Percentiles rank a stretch among this genome's conserved stretches.
Evolutionary conservation across 2,888 invertebrate species (phyloP).

Genomic region (Polydrusus pterygomalis): DNA sequence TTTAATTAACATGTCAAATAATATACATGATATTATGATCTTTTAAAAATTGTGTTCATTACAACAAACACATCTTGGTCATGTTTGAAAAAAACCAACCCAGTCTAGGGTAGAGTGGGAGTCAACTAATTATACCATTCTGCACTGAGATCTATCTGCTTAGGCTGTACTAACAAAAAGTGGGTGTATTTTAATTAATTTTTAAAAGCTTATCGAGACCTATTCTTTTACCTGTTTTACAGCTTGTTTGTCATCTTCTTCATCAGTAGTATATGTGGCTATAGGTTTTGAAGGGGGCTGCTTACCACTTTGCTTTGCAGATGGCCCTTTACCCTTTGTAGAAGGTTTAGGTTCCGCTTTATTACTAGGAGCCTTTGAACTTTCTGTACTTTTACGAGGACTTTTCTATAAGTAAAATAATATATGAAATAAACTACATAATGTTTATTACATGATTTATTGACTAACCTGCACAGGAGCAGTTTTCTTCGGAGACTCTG

Average conservation of each 20-base stretch:
- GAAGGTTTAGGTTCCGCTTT: constrained; percentile 60
- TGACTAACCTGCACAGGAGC: constrained; percentile 62
- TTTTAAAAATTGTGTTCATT: constrained; percentile 61
- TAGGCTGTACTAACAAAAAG: too few species aligned
- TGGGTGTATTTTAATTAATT: too few species aligned
- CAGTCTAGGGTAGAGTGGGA: too few species aligned
- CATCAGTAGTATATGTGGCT: constrained; percentile 65
- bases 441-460: background rate
- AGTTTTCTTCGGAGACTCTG: constrained; percentile 66
- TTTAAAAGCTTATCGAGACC: too few species aligned
- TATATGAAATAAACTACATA: background rate
- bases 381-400: constrained; percentile 66
- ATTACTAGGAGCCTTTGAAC: constrained; percentile 49
- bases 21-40: constrained; percentile 67
- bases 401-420: constrained; percentile 60
- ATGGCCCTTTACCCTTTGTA: constrained; percentile 57
- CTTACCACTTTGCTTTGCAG: constrained; percentile 54
- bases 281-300: constrained; percentile 57
- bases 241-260: constrained; percentile 63
- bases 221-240: constrained; percentile 45
- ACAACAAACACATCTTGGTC: too few species aligned
- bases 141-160: too few species aligned
- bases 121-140: too few species aligned
- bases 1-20: background rate
- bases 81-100: too few species aligned